Conservation (phyloP, 2,888 invertebrate species). For the Chaetoderma sp. region DNA sequence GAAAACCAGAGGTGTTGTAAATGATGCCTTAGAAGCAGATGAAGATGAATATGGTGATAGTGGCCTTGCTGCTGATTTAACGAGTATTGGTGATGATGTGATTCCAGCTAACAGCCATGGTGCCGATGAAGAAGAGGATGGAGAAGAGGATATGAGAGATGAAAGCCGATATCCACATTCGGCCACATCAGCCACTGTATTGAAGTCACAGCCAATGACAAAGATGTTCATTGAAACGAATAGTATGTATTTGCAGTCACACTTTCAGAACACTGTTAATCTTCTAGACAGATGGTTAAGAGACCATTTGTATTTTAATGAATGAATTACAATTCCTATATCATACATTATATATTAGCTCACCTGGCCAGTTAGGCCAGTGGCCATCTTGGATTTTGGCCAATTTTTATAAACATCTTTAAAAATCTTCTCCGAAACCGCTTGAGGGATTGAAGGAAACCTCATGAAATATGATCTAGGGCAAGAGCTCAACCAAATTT, state of each 20-base stretch:
- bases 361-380: no score
- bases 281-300: not conserved
- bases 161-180: slow-evolving; percentile 34
- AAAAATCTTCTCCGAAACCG: no score
- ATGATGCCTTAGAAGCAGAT: no score
- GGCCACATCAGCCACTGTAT: slow-evolving; percentile 40
- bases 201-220: slow-evolving; percentile 54
- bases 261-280: not conserved
- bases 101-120: no score
- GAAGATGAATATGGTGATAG: slow-evolving; percentile 47
- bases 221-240: slow-evolving; percentile 60
- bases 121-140: slow-evolving; percentile 10
- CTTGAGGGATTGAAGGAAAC: no score
- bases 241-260: slow-evolving; percentile 37
- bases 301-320: no score
- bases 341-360: no score
- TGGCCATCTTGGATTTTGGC: no score
- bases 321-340: no score
- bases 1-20: slow-evolving; percentile 30
- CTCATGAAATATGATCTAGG: no score
- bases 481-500: no score
- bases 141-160: slow-evolving; percentile 31
- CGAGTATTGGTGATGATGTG: slow-evolving; percentile 55
- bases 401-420: no score
- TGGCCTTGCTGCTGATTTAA: slow-evolving; percentile 50